Evolutionary conservation across 2,113 vertebrate species (phyloP).

Genomic region (Sapayoa aenigma): DNA sequence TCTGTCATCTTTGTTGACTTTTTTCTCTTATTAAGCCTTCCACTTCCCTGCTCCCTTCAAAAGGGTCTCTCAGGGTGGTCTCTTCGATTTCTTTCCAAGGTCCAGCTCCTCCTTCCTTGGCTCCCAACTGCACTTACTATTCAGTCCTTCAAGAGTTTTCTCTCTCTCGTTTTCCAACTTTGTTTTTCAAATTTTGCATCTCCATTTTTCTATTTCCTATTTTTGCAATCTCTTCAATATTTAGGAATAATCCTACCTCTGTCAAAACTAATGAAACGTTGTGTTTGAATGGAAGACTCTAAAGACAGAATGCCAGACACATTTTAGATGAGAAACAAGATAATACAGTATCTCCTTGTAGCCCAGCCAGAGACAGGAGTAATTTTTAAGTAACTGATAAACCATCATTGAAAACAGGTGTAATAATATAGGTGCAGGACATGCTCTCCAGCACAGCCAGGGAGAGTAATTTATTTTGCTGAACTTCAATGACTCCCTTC

Average conservation of each 20-base stretch:
- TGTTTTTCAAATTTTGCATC: neutral
- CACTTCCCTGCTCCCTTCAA: neutral
- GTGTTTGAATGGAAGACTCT: neutral
- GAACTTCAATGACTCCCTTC: neutral
- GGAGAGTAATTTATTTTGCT: neutral
- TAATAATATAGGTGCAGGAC: neutral
- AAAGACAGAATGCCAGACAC: neutral
- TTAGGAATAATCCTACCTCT: neutral
- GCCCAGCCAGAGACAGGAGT: neutral
- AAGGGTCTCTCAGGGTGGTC: neutral
- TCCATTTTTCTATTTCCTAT: neutral
- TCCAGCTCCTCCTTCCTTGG: neutral
- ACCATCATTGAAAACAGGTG: constrained; percentile 48
- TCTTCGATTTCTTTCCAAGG: neutral
- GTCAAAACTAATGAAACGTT: neutral
- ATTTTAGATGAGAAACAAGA: neutral
- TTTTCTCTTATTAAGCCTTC: neutral
- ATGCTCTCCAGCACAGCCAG: neutral
- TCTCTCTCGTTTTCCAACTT: neutral
- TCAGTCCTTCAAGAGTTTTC: neutral
- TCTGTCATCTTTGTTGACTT: neutral
- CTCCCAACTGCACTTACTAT: neutral
- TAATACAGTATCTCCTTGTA: neutral
- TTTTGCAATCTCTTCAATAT: neutral
- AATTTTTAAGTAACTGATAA: constrained; percentile 43